Evolutionary conservation across 2,113 vertebrate species (phyloP).

Genomic region (Ovis canadensis): DNA sequence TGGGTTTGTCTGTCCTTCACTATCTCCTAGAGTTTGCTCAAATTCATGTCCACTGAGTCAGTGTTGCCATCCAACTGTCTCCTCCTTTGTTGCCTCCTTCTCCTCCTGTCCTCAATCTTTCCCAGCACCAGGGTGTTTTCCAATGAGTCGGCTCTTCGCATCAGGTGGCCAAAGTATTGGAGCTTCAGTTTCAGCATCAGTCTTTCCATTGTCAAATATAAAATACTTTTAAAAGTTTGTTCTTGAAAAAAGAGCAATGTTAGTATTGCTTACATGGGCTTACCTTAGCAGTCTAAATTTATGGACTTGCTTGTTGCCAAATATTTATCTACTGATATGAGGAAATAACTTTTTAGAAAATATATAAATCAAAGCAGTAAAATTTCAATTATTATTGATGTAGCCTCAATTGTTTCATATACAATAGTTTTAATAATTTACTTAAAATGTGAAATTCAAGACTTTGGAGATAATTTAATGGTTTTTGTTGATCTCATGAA

Average conservation of each 20-base stretch:
- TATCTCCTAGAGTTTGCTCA: neutral
- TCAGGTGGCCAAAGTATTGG: neutral
- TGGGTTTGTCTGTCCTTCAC: neutral
- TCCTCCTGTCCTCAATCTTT: neutral
- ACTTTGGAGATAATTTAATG: slow-evolving; percentile 69
- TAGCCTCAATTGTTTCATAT: slow-evolving; percentile 53
- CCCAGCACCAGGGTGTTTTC: neutral
- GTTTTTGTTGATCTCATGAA: slow-evolving; percentile 60
- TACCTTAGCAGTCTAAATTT: slow-evolving; percentile 41
- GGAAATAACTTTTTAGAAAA: slow-evolving; percentile 62
- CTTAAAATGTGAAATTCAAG: slow-evolving; percentile 62
- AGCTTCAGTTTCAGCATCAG: neutral
- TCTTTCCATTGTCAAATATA: slow-evolving; percentile 16
- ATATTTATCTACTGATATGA: slow-evolving; percentile 57
- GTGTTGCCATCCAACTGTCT: neutral
- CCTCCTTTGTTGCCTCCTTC: neutral
- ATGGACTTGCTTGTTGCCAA: slow-evolving; percentile 56
- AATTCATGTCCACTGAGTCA: neutral
- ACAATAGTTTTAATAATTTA: slow-evolving; percentile 71
- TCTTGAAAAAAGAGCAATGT: slow-evolving; percentile 34
- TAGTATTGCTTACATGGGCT: neutral
- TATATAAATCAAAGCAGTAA: slow-evolving; percentile 62
- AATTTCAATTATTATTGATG: slow-evolving; percentile 67
- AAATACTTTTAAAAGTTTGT: slow-evolving; percentile 15
- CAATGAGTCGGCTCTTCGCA: neutral